Conservation (phyloP, 2,888 invertebrate species). For the Scaptomyza parva region DNA sequence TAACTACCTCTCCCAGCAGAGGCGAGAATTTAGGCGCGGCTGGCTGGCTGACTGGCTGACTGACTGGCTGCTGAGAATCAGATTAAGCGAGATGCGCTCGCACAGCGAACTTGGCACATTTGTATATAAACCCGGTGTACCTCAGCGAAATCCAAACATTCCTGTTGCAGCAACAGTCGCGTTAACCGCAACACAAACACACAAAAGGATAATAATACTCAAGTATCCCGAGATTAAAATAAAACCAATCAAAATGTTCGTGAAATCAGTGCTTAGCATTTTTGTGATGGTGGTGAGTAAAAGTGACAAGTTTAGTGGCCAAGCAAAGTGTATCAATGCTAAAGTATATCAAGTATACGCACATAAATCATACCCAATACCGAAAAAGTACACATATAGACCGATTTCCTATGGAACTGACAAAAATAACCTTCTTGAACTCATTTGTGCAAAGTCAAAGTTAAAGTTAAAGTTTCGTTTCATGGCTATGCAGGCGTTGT, state of each 20-base stretch:
- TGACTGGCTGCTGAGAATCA: conserved; percentile 58
- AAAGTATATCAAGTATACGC: not conserved
- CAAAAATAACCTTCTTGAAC: conserved; percentile 4
- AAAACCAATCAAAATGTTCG: conserved; percentile 65
- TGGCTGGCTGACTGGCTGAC: no score
- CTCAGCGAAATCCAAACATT: conserved; percentile 80
- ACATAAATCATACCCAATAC: conserved; percentile 27
- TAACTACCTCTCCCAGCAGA: conserved; percentile 55
- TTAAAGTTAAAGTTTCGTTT: conserved; percentile 20
- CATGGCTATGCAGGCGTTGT: conserved; percentile 52
- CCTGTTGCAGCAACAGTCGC: conserved; percentile 81
- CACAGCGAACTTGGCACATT: conserved; percentile 58
- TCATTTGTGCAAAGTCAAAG: conserved; percentile 35
- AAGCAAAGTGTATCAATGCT: conserved; percentile 8
- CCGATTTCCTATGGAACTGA: not conserved
- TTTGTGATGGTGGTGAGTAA: conserved; percentile 80
- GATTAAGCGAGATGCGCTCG: conserved; percentile 42
- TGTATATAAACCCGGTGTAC: conserved; percentile 78
- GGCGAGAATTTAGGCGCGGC: conserved; percentile 60
- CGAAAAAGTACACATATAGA: not conserved
- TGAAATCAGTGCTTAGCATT: conserved; percentile 69
- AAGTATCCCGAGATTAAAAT: conserved; percentile 22
- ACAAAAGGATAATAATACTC: conserved; percentile 42
- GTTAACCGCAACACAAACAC: conserved; percentile 67
- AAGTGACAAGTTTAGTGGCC: conserved; percentile 28